Evolutionary conservation across 2,888 invertebrate species (phyloP), one percentile per base, ranked within the genome.

Genomic region (Eubasilissa splendida): DNA sequence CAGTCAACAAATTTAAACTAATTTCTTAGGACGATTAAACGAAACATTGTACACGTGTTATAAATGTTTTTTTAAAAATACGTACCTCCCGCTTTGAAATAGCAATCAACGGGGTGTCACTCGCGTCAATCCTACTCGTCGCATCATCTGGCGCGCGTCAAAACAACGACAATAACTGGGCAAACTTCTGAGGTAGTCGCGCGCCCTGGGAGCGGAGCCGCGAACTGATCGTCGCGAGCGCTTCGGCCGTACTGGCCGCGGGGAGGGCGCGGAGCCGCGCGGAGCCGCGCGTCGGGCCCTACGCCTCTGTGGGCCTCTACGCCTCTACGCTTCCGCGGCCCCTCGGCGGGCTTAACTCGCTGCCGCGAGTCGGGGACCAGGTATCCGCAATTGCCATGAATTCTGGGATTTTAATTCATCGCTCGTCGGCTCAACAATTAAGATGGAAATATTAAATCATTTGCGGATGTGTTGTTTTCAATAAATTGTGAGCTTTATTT

Each of bases 101-200:
- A 33, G 71, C 77, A 78, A 78, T 71, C 77, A 78, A 71, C 70
- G 58, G 60, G 68, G 50, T 73, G 79, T 79, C 79, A 79, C 79
- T 79, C 79, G 74, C 79, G 74, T 79, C 74, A 65, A 73, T 73
- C 65, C 60, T 33, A 31, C 59, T 52, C 59, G 53, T 71, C 60
- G 71, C 70, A 22, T 78, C 68, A 56, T 71, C 68, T 66, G 70
- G 70, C 77, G 71, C 71, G 77, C 59, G 71, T 78, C 77, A 79
- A 79, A 79, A 79, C 79, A 79, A 60, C 79, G 73, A 53, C 70
- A 79, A 74, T 73, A 79, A 73, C 71, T 58, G 65, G 10, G 14
- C 53, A 77, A 78, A 79, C 79, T 79, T 79, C 71, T 77, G 54
- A 22, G 22, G 10, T 58, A 56, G 33, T 52, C 42, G 70, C 59